These are phyloP conservation scores for Pimephales promelas DNA, from an alignment of 2,113 vertebrate genomes.

Conservation along the genomic window DNA sequence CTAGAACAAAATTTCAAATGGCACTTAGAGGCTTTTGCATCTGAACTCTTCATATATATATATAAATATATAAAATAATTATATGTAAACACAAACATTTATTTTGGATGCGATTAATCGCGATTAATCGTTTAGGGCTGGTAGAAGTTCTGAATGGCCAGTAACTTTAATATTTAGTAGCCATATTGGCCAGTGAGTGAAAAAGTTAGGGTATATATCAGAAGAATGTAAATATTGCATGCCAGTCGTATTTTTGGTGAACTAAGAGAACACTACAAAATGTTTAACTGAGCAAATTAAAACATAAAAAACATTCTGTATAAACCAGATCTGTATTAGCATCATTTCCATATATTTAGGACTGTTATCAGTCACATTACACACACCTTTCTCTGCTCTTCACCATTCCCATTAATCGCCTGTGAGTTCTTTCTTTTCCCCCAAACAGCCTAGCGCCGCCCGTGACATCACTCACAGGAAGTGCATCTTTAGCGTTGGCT, in stretches of 20 bases:
- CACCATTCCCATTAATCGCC: constrained; percentile 68
- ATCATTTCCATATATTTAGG: constrained; percentile 37
- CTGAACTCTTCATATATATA: too few relatives aligned
- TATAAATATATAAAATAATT: too few relatives aligned
- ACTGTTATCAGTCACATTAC: constrained; percentile 14
- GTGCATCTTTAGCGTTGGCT: constrained; percentile 80
- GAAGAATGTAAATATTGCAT: too few relatives aligned
- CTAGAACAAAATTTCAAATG: too few relatives aligned
- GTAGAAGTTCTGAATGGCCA: too few relatives aligned
- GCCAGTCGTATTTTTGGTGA: not conserved
- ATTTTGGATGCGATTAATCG: too few relatives aligned
- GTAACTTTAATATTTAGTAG: too few relatives aligned
- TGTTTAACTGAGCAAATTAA: not conserved
- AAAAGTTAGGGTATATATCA: too few relatives aligned
- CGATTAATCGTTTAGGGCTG: too few relatives aligned
- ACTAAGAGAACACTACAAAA: not conserved
- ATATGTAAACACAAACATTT: too few relatives aligned
- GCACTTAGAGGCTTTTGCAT: too few relatives aligned
- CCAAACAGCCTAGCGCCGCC: constrained; percentile 72
- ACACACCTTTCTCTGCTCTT: constrained; percentile 49
- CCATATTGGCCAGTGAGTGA: too few relatives aligned
- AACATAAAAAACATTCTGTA: not conserved
- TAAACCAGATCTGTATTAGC: constrained; percentile 4
- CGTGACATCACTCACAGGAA: constrained; percentile 78
- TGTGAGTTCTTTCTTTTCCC: constrained; percentile 64